phyloP scores from a whole-genome alignment of 2,797 vertebrate genomes.

The Huso huso region DNA sequence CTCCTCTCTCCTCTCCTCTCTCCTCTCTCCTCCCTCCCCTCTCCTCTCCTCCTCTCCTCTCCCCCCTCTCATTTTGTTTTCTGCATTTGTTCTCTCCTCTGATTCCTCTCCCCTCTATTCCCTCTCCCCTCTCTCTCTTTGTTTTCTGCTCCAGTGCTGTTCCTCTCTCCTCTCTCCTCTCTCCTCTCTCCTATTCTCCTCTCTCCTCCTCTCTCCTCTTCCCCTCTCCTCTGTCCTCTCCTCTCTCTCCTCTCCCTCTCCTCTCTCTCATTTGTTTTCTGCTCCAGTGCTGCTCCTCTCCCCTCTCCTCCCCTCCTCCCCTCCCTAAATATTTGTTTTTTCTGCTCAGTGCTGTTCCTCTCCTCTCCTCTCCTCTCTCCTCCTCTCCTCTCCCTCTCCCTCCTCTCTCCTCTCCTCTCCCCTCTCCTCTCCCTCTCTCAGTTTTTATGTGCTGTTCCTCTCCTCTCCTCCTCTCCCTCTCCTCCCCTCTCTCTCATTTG shows the following conservation, averaged over 20 bases:
- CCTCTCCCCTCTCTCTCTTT: too few species aligned
- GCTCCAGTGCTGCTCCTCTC: too few species aligned
- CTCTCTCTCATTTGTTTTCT: too few species aligned
- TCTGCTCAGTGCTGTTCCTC: too few species aligned
- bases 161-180: not conserved
- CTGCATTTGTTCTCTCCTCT: too few species aligned
- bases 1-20: not conserved
- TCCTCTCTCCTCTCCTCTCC: too few species aligned
- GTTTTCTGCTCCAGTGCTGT: too few species aligned
- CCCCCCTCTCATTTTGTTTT: not conserved
- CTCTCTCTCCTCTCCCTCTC: not conserved
- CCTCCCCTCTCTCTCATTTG: not conserved
- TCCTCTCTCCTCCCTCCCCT: not conserved
- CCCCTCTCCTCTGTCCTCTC: not conserved
- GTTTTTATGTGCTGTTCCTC: too few species aligned
- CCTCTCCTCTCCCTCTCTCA: not conserved
- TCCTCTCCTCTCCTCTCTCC: not conserved
- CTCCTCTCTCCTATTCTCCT: not conserved
- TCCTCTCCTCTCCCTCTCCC: not conserved
- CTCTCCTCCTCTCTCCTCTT: not conserved
- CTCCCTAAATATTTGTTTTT: too few species aligned
- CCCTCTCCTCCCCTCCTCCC: too few species aligned
- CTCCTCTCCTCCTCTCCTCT: slow-evolving; percentile 1
- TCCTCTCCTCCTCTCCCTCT: not conserved
- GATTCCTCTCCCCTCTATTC: not conserved